Base-by-base conservation (phyloP, 2,797 vertebrate genomes). In the Bradypodion pumilum region DNA sequence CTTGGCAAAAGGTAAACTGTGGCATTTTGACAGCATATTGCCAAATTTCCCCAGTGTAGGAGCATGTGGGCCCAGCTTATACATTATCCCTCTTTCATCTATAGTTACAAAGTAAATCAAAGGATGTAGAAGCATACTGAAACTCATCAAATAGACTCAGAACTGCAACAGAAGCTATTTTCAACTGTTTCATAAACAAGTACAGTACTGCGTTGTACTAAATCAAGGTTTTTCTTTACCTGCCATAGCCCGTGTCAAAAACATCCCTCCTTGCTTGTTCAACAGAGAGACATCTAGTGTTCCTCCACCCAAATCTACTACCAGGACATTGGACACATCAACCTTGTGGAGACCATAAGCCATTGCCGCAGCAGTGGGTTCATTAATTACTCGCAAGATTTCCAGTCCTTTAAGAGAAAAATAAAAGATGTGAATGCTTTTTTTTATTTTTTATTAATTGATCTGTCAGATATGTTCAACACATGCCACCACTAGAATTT, bases 201-300 rank as follows among this genome's bases (percentile, higher is more conserved):
- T 49, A 66, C 15, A 23, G 42, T 5, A 56, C 4, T 37, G 56
- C 9, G 78, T 32, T 56, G 21, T 35, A 56, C 74, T 1, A 40
- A 89, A 3, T 0, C 82, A 81, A 86, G 2, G 0, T 2, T 46
- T 91, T 86, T 87, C 65, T 95, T 95, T 94, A 99, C 98, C 99
- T 95, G 98, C 98, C 99, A 99, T 99, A 56, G 98, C 98, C 93
- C 98, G 96, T 75, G 99, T 99, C 83, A 99, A 94, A 92, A 99
- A 99, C 99, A 99, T 99, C 79, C 98, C 98, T 83, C 99, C 98
- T 93, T 98, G 98, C 90, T 99, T 99, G 95, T 98, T 98, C 89
- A 99, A 95, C 89, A 99, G 94, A 37, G 99, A 99, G 49, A 99
- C 98, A 1, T 99, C 99, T 83, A 99, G 93, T 0, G 99, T 99